Conservation (phyloP, 2,113 vertebrate species). For the Trinectes maculatus region DNA sequence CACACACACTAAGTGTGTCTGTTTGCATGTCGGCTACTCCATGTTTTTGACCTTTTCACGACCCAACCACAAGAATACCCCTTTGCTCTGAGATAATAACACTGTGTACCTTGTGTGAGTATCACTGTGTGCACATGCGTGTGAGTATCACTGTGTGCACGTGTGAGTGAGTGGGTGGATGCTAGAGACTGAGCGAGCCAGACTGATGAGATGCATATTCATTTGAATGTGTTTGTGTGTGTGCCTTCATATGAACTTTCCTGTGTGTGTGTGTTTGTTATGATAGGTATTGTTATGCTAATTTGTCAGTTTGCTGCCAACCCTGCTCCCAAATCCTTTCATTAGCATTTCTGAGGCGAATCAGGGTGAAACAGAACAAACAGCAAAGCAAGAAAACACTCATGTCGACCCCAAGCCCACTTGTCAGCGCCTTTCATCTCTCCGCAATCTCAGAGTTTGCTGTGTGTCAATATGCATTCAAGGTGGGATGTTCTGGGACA, state of each 20-base stretch:
- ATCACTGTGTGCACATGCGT: not conserved
- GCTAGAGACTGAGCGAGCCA: constrained; percentile 8
- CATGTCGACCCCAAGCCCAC: constrained; percentile 39
- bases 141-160: not conserved
- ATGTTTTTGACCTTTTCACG: constrained; percentile 50
- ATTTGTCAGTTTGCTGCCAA: constrained; percentile 62
- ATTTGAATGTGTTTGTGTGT: not conserved
- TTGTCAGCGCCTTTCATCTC: constrained; percentile 57
- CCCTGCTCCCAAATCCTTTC: constrained; percentile 40
- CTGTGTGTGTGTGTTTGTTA: constrained; percentile 31
- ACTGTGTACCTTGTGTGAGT: constrained; percentile 8
- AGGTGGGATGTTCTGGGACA: constrained; percentile 53
- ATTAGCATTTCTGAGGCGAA: constrained; percentile 75
- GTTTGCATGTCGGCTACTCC: constrained; percentile 35
- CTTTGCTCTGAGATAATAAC: not conserved
- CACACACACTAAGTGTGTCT: constrained; percentile 9
- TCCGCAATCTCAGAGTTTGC: constrained; percentile 33
- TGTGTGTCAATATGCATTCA: constrained; percentile 26
- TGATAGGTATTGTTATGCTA: constrained; percentile 68
- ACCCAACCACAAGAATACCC: constrained; percentile 5
- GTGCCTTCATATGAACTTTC: no score
- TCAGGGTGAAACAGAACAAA: constrained; percentile 61
- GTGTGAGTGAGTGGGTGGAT: constrained; percentile 14
- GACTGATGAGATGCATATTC: constrained; percentile 14
- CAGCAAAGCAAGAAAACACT: constrained; percentile 47